Conservation (phyloP, 1,140 invertebrate genomes). For the Steinernema khuongi region DNA sequence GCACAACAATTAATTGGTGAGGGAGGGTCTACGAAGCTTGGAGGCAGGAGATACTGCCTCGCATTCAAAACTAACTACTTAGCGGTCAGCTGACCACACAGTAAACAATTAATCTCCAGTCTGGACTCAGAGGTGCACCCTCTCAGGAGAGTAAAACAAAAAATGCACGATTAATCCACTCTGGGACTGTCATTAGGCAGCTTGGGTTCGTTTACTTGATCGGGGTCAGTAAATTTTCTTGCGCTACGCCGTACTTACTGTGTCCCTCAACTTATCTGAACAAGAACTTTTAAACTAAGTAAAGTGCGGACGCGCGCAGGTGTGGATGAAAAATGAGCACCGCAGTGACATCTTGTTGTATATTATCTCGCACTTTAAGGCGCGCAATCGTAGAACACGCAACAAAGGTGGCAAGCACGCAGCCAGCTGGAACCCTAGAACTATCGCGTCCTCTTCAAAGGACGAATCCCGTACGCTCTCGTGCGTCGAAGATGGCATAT, state of each 20-base stretch:
- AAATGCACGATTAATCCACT: not conserved
- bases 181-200: not conserved
- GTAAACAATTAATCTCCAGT: not conserved
- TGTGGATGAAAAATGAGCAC: no score
- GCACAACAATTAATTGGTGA: no score
- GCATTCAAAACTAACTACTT: not conserved
- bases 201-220: not conserved
- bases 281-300: no score
- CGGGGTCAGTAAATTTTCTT: no score
- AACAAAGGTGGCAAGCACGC: not conserved
- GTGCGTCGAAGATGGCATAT: not conserved
- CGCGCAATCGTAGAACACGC: not conserved
- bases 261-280: no score
- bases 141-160: not conserved
- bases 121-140: not conserved
- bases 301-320: no score
- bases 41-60: not conserved
- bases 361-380: not conserved
- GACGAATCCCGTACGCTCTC: not conserved
- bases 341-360: no score
- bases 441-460: not conserved
- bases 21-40: no score
- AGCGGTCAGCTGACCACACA: not conserved
- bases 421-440: not conserved
- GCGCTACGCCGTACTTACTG: no score